Percentiles rank a stretch among this genome's conserved stretches.
phyloP scores from a whole-genome alignment of 2,888 invertebrate species.

The Zaprionus lineosus region DNA sequence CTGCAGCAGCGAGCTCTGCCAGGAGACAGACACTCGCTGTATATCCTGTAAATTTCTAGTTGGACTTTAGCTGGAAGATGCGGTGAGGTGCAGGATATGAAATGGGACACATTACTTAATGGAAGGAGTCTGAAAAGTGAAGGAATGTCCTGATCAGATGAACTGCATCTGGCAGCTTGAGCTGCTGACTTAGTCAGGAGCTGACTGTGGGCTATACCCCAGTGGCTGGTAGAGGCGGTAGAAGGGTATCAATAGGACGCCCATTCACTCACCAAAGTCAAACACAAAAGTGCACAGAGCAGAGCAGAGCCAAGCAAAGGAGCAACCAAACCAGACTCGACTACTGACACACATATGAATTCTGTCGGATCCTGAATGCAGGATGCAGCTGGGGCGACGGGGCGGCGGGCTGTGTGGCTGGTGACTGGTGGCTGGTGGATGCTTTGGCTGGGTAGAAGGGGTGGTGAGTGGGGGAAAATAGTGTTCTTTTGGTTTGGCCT shows the following conservation, averaged over 20 bases:
- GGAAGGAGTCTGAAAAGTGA: too few relatives aligned
- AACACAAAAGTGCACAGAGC: conserved; percentile 35
- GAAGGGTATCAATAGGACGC: conserved; percentile 11
- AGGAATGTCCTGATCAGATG: too few relatives aligned
- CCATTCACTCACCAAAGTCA: conserved; percentile 22
- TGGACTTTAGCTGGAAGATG: too few relatives aligned
- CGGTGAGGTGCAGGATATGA: too few relatives aligned
- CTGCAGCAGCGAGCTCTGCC: conserved; percentile 23
- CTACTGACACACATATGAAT: conserved; percentile 69
- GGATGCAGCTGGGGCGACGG: background rate
- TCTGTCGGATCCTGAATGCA: conserved; percentile 40
- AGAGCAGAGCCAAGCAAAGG: conserved; percentile 30
- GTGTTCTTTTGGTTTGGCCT: conserved; percentile 26
- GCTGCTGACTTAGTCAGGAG: conserved; percentile 27
- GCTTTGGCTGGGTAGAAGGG: too few relatives aligned
- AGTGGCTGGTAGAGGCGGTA: too few relatives aligned
- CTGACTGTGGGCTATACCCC: conserved; percentile 10
- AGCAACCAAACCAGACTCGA: conserved; percentile 48
- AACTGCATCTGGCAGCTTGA: too few relatives aligned
- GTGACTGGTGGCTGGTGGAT: too few relatives aligned
- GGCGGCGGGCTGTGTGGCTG: too few relatives aligned
- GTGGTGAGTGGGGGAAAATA: too few relatives aligned
- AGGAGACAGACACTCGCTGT: conserved; percentile 39
- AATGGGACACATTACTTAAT: too few relatives aligned
- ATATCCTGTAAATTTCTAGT: too few relatives aligned